Percentiles rank a stretch among this genome's conserved stretches.
These are phyloP conservation scores for Nasonia vitripennis DNA, from an alignment of 1,140 invertebrate genomes.

Conservation along the genomic window DNA sequence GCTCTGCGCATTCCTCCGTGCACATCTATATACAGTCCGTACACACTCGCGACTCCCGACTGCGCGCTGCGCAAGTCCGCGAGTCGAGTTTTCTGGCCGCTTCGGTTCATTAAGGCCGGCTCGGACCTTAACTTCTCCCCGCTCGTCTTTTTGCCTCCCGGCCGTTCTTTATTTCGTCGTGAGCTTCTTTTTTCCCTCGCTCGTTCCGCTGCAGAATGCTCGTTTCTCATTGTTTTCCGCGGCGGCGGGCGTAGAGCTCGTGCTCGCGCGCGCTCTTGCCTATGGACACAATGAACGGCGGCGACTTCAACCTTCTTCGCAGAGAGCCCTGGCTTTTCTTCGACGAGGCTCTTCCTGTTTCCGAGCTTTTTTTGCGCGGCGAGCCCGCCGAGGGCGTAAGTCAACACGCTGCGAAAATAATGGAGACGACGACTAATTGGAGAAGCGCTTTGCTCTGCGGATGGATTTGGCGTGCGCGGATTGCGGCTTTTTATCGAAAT, in stretches of 20 bases:
- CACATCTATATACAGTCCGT: not conserved
- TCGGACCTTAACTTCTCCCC: not conserved
- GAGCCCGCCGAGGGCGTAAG: not conserved
- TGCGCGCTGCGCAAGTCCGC: not conserved
- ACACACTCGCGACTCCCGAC: not conserved
- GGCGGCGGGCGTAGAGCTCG: not conserved
- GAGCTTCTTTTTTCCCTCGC: not conserved
- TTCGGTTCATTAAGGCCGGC: conserved; percentile 37
- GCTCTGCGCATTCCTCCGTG: not conserved
- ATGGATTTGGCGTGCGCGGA: too few relatives aligned
- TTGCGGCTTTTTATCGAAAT: too few relatives aligned
- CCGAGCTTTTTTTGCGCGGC: too few relatives aligned
- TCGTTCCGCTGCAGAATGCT: conserved; percentile 19
- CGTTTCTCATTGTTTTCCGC: conserved; percentile 46
- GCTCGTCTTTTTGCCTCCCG: conserved; percentile 11
- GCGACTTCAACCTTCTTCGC: too few relatives aligned
- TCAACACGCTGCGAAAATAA: conserved; percentile 9
- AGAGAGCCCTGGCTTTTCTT: not conserved
- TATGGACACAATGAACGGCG: conserved; percentile 14
- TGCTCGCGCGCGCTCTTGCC: too few relatives aligned
- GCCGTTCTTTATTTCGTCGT: conserved; percentile 12
- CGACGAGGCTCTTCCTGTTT: not conserved
- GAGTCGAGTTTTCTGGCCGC: not conserved
- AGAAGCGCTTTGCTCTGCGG: not conserved
- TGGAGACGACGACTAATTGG: not conserved